Conservation (phyloP, 2,797 vertebrate genomes). For the Pangasius macronema region DNA sequence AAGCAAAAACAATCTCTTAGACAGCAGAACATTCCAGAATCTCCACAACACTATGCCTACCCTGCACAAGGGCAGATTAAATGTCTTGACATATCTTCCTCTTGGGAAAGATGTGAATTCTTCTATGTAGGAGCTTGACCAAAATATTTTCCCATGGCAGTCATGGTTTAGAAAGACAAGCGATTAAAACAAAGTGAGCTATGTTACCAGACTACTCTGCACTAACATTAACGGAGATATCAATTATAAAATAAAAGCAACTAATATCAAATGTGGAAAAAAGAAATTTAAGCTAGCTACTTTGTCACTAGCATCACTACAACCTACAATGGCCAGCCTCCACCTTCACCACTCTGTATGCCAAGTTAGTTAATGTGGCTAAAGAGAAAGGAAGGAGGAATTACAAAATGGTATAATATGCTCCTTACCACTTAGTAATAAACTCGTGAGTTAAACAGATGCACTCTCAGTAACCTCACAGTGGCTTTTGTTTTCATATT, state of each 20-base stretch:
- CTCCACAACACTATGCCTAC: neutral
- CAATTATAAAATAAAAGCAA: neutral
- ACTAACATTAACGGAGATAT: neutral
- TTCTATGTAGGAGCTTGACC: neutral
- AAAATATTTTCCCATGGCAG: neutral
- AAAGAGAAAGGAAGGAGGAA: neutral
- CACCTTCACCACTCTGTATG: neutral
- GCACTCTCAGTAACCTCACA: neutral
- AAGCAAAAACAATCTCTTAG: neutral
- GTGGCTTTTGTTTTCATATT: neutral
- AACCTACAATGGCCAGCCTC: neutral
- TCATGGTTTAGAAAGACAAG: neutral
- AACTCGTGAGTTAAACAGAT: neutral
- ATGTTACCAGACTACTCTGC: neutral
- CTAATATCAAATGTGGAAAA: neutral
- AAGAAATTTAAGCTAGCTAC: neutral
- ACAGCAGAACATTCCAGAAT: conserved; percentile 14
- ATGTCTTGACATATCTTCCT: neutral
- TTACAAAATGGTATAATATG: no score
- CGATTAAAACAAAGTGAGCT: neutral
- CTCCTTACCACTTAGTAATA: no score
- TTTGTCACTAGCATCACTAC: neutral
- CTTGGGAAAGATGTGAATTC: neutral
- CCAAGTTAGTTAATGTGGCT: neutral
- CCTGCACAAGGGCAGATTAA: neutral